Evolutionary conservation across 2,113 vertebrate species (phyloP), one percentile per base, ranked within the genome.

Genomic region (Saccopteryx leptura): DNA sequence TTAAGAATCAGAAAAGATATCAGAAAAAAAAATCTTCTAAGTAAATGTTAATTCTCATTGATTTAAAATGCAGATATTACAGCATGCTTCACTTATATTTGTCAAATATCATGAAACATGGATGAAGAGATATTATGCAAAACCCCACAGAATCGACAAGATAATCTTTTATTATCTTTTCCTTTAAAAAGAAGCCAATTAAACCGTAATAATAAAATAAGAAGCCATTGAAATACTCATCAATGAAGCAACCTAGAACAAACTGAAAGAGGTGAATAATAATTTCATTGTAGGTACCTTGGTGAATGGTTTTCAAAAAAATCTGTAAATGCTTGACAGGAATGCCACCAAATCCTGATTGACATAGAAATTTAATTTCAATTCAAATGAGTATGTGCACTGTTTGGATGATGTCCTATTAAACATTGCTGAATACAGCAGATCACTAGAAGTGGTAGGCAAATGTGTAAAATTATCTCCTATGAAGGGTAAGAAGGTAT

Each of bases 181-280:
- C 11, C 18, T 24, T 85, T 24, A 39, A 75, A 66, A 82, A 39
- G 17, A 88, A 50, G 56, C 52, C 72, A 15, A 75, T 84, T 83
- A 91, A 86, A 83, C 56, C 15, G 52, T 66, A 65, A 12, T 9
- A 68, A 31, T 56, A 28, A 93, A 83, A 80, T 63, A 54, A 61
- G 52, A 69, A 66, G 23, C 7, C 54, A 48, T 33, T 61, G 26
- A 88, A 76, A 14, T 61, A 33, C 23, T 74, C 54, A 6, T 60
- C 52, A 84, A 23, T 82, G 60, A 90, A 93, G 61, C 33, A 97
- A 86, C 14, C 9, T 31, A 61, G 26, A 83, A 72, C 60, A 61
- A 92, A 71, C 19, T 85, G 74, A 85, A 88, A 31, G 5, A 63
- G 17, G 46, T 63, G 50, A 60, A 21, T n/a, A 52, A 69, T 52